phyloP scores from a whole-genome alignment of 2,113 vertebrate species.

The Ariopsis seemanni region DNA sequence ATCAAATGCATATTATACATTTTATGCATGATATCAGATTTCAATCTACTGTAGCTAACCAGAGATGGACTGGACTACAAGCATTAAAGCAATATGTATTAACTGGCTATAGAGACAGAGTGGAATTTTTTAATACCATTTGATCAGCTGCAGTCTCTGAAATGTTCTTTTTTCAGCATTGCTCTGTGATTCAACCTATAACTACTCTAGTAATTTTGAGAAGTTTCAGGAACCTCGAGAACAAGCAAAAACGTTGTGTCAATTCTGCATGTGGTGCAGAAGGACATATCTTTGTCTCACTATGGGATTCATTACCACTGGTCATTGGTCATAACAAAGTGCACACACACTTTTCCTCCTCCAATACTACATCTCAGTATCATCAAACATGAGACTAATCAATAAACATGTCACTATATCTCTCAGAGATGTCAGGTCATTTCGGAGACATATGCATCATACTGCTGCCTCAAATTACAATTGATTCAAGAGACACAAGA shows the following conservation, averaged over 20 bases:
- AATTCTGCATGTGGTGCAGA: no score
- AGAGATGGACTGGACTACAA: not conserved
- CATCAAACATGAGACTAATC: constrained; percentile 44
- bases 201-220: not conserved
- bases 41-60: not conserved
- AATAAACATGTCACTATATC: constrained; percentile 44
- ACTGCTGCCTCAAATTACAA: constrained; percentile 47
- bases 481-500: constrained; percentile 41
- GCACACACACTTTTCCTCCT: constrained; percentile 17
- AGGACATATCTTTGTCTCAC: no score
- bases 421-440: constrained; percentile 25
- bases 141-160: not conserved
- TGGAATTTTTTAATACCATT: not conserved
- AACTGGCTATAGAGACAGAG: not conserved
- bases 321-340: not conserved
- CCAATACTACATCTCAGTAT: constrained; percentile 7
- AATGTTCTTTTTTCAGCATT: not conserved
- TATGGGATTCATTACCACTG: not conserved
- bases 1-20: not conserved
- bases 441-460: constrained; percentile 42
- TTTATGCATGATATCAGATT: not conserved
- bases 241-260: not conserved
- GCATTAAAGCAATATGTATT: not conserved
- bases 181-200: not conserved
- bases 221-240: not conserved